Evolutionary conservation across 2,888 invertebrate species (phyloP).

Genomic region (Drosophila ezoana): DNA sequence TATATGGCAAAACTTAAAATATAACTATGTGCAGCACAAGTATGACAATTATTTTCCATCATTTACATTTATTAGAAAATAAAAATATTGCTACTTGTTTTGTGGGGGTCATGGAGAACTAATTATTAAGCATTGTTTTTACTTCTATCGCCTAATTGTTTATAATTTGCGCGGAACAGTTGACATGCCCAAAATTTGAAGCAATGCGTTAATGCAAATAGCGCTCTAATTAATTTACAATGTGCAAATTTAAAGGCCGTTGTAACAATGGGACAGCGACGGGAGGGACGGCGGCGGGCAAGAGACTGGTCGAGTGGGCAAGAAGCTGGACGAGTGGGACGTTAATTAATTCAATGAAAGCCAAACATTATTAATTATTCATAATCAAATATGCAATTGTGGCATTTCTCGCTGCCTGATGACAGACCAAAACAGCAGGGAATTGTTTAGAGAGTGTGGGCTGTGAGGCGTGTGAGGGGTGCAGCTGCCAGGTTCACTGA

Average conservation of each 20-base stretch:
- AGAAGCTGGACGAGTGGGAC: not conserved
- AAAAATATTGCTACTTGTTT: not conserved
- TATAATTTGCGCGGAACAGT: conserved; percentile 51
- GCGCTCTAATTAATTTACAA: conserved; percentile 74
- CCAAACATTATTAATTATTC: conserved; percentile 80
- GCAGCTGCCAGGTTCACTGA: no score
- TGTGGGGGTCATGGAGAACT: conserved; percentile 35
- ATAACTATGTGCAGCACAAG: not conserved
- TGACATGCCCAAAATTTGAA: not conserved
- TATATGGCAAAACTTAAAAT: no score
- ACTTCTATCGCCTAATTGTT: conserved; percentile 69
- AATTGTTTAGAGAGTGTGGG: no score
- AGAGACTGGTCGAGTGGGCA: conserved; percentile 2
- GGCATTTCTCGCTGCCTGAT: conserved; percentile 49
- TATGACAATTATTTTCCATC: not conserved
- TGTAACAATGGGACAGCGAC: conserved; percentile 34
- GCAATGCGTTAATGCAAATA: conserved; percentile 51
- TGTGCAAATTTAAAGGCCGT: conserved; percentile 52
- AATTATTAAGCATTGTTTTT: conserved; percentile 72
- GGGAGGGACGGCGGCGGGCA: conserved; percentile 7
- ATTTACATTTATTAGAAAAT: not conserved
- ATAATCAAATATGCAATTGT: conserved; percentile 78
- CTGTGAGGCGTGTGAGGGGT: no score
- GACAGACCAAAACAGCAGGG: conserved; percentile 35
- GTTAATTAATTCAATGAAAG: conserved; percentile 78